These are phyloP conservation scores for Ceramica pisi DNA, from an alignment of 2,888 invertebrate genomes.

Conservation along the genomic window DNA sequence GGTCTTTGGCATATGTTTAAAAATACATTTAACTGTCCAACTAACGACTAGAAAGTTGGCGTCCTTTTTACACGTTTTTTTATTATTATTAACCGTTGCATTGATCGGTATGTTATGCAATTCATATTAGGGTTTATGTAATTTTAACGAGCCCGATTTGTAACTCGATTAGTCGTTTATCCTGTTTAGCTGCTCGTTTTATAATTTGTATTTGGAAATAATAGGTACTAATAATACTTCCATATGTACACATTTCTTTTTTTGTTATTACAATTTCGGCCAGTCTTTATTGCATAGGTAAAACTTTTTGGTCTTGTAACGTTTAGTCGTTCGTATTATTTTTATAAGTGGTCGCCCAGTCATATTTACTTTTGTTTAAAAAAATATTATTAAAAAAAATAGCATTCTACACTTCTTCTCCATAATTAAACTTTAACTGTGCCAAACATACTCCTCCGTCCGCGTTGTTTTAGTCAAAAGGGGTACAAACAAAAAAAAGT, in stretches of 20 bases:
- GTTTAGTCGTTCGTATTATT: not conserved
- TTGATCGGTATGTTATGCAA: conserved; percentile 43
- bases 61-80: conserved; percentile 40
- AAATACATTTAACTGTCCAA: conserved; percentile 31
- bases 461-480: no score
- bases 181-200: conserved; percentile 27
- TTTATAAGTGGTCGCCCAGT: no score
- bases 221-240: no score
- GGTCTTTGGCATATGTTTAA: conserved; percentile 34
- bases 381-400: no score
- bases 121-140: conserved; percentile 50
- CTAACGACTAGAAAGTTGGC: conserved; percentile 55
- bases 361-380: no score
- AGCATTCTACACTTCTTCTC: no score
- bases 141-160: conserved; percentile 45
- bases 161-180: conserved; percentile 42
- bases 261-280: conserved; percentile 2
- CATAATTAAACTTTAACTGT: no score
- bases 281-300: not conserved
- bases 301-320: not conserved
- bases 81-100: conserved; percentile 19
- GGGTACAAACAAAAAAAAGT: no score
- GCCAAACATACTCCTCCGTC: no score
- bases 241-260: not conserved
- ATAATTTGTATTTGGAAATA: conserved; percentile 41